These are phyloP conservation scores for Trinorchestia longiramus DNA, from an alignment of 1,140 invertebrate species.

Conservation along the genomic window DNA sequence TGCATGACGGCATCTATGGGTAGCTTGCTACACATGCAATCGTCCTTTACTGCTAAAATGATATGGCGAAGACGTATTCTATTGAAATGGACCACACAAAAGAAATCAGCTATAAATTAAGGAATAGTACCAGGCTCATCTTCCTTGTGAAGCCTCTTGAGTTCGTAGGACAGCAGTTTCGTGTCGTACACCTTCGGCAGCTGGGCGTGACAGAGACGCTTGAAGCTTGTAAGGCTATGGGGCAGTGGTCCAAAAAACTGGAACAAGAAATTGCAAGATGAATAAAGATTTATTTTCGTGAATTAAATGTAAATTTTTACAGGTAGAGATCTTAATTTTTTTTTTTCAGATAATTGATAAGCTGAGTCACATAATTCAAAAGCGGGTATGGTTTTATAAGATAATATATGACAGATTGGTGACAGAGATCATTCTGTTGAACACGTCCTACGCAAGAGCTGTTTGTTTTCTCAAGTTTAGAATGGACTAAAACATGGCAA, in stretches of 20 bases:
- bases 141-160: constrained; percentile 4
- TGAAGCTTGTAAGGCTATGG: background rate
- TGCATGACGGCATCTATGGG: too few relatives aligned
- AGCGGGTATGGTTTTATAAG: background rate
- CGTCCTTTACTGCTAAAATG: too few relatives aligned
- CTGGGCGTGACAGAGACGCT: background rate
- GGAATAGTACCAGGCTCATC: background rate
- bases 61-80: too few relatives aligned
- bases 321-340: too few relatives aligned
- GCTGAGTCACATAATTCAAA: background rate
- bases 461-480: too few relatives aligned
- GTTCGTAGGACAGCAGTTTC: background rate
- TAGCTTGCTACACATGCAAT: too few relatives aligned
- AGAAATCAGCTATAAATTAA: background rate
- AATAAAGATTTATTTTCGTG: background rate
- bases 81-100: too few relatives aligned
- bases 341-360: background rate
- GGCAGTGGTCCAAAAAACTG: constrained; percentile 10
- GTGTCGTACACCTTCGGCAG: constrained; percentile 11
- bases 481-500: too few relatives aligned
- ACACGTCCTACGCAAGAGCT: too few relatives aligned
- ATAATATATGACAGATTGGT: background rate
- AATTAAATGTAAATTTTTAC: background rate
- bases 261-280: background rate
- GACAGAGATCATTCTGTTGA: too few relatives aligned